Evolutionary conservation across 2,113 vertebrate species (phyloP).

Genomic region (Nannobrachium achirus): DNA sequence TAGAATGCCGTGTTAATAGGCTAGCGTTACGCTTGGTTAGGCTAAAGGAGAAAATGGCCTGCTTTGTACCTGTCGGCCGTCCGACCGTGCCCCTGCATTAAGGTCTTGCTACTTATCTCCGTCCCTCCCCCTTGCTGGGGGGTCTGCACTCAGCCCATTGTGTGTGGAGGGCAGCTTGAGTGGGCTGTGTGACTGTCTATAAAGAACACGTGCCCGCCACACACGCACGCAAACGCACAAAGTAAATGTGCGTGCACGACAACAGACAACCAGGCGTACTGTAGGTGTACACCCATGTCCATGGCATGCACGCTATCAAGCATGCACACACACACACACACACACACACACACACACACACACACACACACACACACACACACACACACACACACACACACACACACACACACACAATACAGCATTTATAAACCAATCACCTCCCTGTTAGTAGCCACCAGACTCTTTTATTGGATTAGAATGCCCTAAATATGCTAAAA

Average conservation of each 20-base stretch:
- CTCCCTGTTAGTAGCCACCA: conserved; percentile 45
- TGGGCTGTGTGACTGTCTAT: conserved; percentile 5
- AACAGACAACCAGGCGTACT: too few species aligned
- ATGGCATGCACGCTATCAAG: background rate
- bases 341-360: background rate
- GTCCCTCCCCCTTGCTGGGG: background rate
- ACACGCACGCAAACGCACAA: background rate
- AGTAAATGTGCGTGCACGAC: background rate
- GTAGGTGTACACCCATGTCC: too few species aligned
- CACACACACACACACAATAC: background rate
- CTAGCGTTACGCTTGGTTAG: conserved; percentile 31
- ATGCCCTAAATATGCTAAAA: conserved; percentile 63
- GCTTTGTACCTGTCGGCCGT: conserved; percentile 7
- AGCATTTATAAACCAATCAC: conserved; percentile 21
- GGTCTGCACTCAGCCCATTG: conserved; percentile 24
- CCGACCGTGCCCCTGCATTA: background rate
- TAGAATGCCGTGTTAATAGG: conserved; percentile 27
- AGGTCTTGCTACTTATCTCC: conserved; percentile 7
- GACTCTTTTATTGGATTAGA: conserved; percentile 45
- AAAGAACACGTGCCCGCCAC: background rate
- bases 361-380: background rate
- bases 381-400: background rate
- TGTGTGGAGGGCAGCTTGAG: conserved; percentile 26
- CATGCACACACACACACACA: background rate
- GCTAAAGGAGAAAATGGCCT: conserved; percentile 34